A percentile compares a stretch with the other conserved stretches of the same genome.
Conservation (phyloP, 2,888 invertebrate species). For the Heliconius ethilla region DNA sequence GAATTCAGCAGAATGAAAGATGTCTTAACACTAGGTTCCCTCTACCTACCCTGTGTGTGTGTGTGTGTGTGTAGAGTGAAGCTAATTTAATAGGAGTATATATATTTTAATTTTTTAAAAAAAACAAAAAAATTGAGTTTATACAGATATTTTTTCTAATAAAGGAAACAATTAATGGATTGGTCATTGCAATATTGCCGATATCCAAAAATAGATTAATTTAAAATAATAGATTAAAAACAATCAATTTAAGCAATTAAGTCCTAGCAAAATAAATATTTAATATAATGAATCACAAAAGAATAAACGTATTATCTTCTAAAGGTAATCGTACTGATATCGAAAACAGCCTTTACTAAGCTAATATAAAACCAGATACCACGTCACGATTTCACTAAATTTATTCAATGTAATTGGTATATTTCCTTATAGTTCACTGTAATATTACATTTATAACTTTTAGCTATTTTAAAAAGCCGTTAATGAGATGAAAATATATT, state of each 20-base stretch:
- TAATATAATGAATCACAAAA: background rate
- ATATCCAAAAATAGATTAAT: background rate
- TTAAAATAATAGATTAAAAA: background rate
- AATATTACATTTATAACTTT: background rate
- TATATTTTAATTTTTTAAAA: too few relatives aligned
- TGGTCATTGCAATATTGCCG: background rate
- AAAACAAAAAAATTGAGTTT: background rate
- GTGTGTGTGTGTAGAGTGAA: too few relatives aligned
- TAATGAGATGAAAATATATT: background rate
- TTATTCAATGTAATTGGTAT: background rate
- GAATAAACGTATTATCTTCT: slow-evolving; percentile 16
- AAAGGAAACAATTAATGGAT: background rate
- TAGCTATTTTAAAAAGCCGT: too few relatives aligned
- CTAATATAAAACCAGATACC: slow-evolving; percentile 31
- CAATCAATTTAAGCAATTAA: background rate
- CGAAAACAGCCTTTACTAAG: slow-evolving; percentile 15
- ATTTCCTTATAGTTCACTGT: background rate
- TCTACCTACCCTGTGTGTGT: too few relatives aligned
- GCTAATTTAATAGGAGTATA: too few relatives aligned
- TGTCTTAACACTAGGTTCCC: too few relatives aligned
- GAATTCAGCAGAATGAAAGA: too few relatives aligned
- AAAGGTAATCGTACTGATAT: slow-evolving; percentile 25
- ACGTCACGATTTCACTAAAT: slow-evolving; percentile 34
- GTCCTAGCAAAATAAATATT: background rate
- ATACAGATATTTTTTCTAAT: background rate